phyloP scores from a whole-genome alignment of 2,888 invertebrate species.

The Unio pictorum region DNA sequence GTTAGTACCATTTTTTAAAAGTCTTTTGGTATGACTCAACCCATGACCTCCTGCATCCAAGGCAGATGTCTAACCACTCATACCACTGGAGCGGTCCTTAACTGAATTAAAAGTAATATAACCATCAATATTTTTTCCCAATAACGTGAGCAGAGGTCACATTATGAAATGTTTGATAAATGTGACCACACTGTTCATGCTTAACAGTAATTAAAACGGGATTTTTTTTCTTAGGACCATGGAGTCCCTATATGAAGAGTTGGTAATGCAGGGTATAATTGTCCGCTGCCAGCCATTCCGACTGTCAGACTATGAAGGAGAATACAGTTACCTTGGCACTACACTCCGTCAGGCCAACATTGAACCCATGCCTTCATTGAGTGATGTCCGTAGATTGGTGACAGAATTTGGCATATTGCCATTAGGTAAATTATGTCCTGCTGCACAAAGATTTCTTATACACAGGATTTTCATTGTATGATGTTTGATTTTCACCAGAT shows the following conservation, averaged over 20 bases:
- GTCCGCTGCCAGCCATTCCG: constrained; percentile 80
- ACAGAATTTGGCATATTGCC: constrained; percentile 92
- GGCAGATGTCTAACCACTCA: too few species aligned
- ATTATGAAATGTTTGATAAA: too few species aligned
- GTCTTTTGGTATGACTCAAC: too few species aligned
- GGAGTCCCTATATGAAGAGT: constrained; percentile 89
- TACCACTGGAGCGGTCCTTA: too few species aligned
- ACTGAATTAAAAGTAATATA: too few species aligned
- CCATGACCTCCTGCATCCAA: too few species aligned
- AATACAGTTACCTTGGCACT: constrained; percentile 76
- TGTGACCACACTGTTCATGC: too few species aligned
- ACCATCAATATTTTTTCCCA: too few species aligned
- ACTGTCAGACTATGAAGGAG: constrained; percentile 84
- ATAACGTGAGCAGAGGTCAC: too few species aligned
- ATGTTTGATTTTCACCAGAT: not conserved
- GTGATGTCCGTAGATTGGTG: constrained; percentile 88
- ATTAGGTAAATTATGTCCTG: constrained; percentile 78
- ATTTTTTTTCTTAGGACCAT: constrained; percentile 59
- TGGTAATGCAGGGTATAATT: constrained; percentile 92
- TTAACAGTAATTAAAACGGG: too few species aligned
- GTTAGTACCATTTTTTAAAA: too few species aligned
- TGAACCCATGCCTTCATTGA: constrained; percentile 79
- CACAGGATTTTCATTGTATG: not conserved
- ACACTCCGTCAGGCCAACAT: constrained; percentile 71
- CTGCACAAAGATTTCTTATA: not conserved